phyloP scores from a whole-genome alignment of 23 tunicate species.

The Aplidium turbinatum region DNA sequence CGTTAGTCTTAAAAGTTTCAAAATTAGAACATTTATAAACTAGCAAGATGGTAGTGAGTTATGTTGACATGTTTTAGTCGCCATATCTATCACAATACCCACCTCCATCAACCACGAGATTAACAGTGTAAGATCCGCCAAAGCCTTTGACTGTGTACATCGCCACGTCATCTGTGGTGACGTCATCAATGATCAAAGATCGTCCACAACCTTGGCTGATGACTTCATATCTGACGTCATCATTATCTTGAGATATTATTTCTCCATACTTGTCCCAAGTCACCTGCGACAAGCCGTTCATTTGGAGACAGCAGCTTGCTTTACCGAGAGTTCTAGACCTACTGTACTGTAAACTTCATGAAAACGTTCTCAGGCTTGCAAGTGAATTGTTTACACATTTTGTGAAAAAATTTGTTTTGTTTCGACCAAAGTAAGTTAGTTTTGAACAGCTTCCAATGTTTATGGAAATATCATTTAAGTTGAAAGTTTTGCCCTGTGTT shows the following conservation, averaged over 20 bases:
- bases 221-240: constrained; percentile 66
- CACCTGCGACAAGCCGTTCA: constrained; percentile 58
- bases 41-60: not conserved
- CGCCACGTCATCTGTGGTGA: constrained; percentile 62
- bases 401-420: no score
- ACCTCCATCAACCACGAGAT: constrained; percentile 89
- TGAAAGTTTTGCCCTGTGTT: no score
- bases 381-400: no score
- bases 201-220: constrained; percentile 63
- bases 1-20: no score
- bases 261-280: constrained; percentile 70
- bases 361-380: no score
- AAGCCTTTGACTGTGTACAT: constrained; percentile 64
- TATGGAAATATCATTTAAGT: no score
- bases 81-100: not conserved
- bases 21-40: no score
- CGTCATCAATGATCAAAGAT: constrained; percentile 68
- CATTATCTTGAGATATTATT: constrained; percentile 30
- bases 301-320: no score
- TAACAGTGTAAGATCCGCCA: constrained; percentile 73
- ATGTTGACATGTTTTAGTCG: not conserved
- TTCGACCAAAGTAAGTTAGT: no score
- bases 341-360: no score
- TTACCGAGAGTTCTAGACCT: no score
- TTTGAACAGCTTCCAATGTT: no score